Evolutionary conservation across 1,140 invertebrate species (phyloP), one percentile per base, ranked within the genome.

Genomic region (Drosophila pseudoananassae): DNA sequence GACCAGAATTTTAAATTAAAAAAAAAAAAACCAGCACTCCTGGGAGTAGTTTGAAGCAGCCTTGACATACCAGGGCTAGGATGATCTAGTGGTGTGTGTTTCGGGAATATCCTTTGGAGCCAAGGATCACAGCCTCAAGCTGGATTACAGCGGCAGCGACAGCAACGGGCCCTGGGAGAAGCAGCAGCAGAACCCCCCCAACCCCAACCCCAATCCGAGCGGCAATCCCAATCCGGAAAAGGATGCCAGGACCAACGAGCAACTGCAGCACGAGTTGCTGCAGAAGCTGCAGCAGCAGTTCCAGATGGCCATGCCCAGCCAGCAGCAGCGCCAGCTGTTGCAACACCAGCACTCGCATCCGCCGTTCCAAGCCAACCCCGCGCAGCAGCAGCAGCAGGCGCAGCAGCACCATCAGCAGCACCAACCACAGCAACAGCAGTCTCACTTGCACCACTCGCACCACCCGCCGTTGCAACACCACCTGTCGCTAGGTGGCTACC

Each of bases 131-230:
- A 56, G 56, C 65, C 63, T 69, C 90, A 91, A 90, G 61, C 85
- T 91, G 90, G 90, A 91, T 91, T 91, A 91, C 60, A 43, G 40
- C 40, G 66, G 81, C 63, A 74, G 76, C 57, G 80, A 90, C 54
- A 79, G 52, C 68, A 91, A 91, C 60, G 90, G 90, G 58, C 90
- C 90, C 87, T 91, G 90, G 90, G 90, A 91, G 85, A 91, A 88
- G 76, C 77, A 75, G 87, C 61, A 69, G 56, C 78, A 68, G 65
- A 78, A 68, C 55, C 55, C 55, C 55, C 55, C 55, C 17, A 72
- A 63, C 55, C 70, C 71, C 36, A 64, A n/a, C n/a, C n/a, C n/a
- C n/a, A n/a, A 49, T 49, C 70, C 29, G 38, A 40, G 14, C 4
- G n/a, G 4, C 15, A 71, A 57, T 40, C 10, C 31, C 1, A 50